Percentiles rank a stretch among this genome's conserved stretches.
Conservation (phyloP, 2,888 invertebrate species). For the Cataglyphis rosenhaueri region DNA sequence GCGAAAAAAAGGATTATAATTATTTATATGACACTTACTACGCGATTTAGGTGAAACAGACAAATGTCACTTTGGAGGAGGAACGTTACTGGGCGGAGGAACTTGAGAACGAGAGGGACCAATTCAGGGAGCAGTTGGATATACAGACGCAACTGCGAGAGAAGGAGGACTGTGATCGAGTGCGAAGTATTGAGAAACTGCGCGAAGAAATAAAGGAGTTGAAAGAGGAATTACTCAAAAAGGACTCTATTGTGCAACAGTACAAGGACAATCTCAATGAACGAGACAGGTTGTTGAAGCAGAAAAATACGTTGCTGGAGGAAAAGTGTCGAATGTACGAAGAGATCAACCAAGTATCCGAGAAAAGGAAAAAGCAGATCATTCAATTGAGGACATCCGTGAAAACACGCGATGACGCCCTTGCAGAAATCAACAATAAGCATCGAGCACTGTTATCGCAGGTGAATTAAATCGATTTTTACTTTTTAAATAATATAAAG, state of each 20-base stretch:
- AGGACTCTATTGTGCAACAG: constrained; percentile 80
- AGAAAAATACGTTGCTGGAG: constrained; percentile 78
- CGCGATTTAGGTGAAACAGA: constrained; percentile 79
- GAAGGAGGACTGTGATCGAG: constrained; percentile 75
- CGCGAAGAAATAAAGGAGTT: constrained; percentile 79
- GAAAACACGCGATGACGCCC: constrained; percentile 85
- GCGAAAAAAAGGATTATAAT: background rate
- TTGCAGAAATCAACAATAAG: constrained; percentile 85
- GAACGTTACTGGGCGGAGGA: constrained; percentile 82
- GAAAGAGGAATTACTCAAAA: constrained; percentile 82
- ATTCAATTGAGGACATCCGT: constrained; percentile 85
- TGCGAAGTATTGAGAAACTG: constrained; percentile 77
- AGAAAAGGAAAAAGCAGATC: constrained; percentile 86
- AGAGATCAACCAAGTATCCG: constrained; percentile 80
- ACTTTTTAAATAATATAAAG: background rate
- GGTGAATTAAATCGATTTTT: constrained; percentile 68
- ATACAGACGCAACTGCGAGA: constrained; percentile 77
- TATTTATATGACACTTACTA: background rate
- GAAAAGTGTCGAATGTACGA: constrained; percentile 80
- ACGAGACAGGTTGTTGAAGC: constrained; percentile 80
- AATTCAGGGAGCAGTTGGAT: constrained; percentile 79
- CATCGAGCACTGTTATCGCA: constrained; percentile 81
- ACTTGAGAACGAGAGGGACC: constrained; percentile 81
- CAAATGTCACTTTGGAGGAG: constrained; percentile 80
- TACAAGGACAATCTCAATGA: constrained; percentile 80